Conservation (phyloP, 2,888 invertebrate genomes). For the Nemapogon koenigi region DNA sequence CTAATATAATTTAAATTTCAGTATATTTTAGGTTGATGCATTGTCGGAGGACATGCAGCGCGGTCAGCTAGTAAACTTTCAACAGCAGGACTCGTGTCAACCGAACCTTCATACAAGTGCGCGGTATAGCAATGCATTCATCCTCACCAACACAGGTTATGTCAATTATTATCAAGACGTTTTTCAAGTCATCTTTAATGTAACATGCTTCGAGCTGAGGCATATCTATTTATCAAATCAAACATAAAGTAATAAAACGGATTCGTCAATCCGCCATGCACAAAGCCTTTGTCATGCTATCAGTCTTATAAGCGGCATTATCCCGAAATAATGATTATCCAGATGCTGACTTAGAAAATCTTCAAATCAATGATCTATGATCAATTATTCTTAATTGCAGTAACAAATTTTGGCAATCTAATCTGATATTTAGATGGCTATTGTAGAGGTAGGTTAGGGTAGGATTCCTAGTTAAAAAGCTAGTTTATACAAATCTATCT, state of each 20-base stretch:
- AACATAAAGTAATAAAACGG: slow-evolving; percentile 56
- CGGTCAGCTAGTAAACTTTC: background rate
- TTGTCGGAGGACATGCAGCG: background rate
- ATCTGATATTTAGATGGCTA: too few relatives aligned
- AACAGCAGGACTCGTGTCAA: background rate
- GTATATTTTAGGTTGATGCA: too few relatives aligned
- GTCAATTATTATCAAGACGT: slow-evolving; percentile 18
- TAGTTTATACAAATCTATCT: too few relatives aligned
- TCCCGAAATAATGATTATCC: slow-evolving; percentile 1
- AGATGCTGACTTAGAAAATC: too few relatives aligned
- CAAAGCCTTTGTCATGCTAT: slow-evolving; percentile 60
- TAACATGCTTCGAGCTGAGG: slow-evolving; percentile 62
- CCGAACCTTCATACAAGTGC: slow-evolving; percentile 20
- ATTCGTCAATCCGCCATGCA: slow-evolving; percentile 59
- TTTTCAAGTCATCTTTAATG: slow-evolving; percentile 36
- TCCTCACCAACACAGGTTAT: background rate
- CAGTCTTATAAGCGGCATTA: slow-evolving; percentile 26
- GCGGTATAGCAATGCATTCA: slow-evolving; percentile 27
- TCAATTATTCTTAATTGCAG: too few relatives aligned
- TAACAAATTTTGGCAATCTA: too few relatives aligned
- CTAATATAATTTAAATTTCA: background rate
- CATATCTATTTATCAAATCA: slow-evolving; percentile 43
- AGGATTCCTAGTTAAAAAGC: too few relatives aligned
- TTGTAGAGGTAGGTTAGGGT: too few relatives aligned
- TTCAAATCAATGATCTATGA: too few relatives aligned